Evolutionary conservation across 2,888 invertebrate genomes (phyloP).

Genomic region (Danaus chrysippus): DNA sequence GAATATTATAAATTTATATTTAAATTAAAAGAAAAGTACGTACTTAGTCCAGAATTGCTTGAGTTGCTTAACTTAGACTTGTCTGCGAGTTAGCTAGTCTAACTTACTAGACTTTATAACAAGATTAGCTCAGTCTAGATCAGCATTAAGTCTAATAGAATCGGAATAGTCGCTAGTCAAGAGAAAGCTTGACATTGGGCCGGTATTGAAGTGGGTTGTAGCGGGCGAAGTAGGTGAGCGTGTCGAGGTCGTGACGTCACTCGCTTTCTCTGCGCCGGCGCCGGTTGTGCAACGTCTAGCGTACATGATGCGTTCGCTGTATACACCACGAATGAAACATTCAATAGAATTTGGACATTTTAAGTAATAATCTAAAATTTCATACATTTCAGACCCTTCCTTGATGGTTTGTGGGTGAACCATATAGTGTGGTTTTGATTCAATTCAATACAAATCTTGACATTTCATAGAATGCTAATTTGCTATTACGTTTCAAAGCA

Average conservation of each 20-base stretch:
- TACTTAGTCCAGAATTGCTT: too few species aligned
- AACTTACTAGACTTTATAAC: too few species aligned
- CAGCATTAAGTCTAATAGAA: slow-evolving; percentile 5
- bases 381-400: neutral
- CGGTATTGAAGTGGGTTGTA: slow-evolving; percentile 67
- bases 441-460: neutral
- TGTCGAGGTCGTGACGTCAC: slow-evolving; percentile 79
- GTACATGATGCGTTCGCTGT: slow-evolving; percentile 24
- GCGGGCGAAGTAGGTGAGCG: slow-evolving; percentile 70
- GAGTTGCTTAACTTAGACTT: too few species aligned
- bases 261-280: slow-evolving; percentile 74
- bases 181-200: slow-evolving; percentile 69
- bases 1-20: too few species aligned
- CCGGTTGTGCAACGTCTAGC: slow-evolving; percentile 60
- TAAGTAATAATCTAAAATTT: slow-evolving; percentile 2
- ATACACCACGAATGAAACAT: slow-evolving; percentile 3
- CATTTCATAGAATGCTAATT: slow-evolving; percentile 3
- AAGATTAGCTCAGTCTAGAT: neutral
- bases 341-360: neutral
- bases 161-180: slow-evolving; percentile 24
- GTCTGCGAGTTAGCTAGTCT: too few species aligned
- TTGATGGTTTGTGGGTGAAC: too few species aligned
- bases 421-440: neutral
- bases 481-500: slow-evolving; percentile 1
- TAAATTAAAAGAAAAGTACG: too few species aligned